phyloP scores from a whole-genome alignment of 2,888 invertebrate species.

The Noctua janthina region DNA sequence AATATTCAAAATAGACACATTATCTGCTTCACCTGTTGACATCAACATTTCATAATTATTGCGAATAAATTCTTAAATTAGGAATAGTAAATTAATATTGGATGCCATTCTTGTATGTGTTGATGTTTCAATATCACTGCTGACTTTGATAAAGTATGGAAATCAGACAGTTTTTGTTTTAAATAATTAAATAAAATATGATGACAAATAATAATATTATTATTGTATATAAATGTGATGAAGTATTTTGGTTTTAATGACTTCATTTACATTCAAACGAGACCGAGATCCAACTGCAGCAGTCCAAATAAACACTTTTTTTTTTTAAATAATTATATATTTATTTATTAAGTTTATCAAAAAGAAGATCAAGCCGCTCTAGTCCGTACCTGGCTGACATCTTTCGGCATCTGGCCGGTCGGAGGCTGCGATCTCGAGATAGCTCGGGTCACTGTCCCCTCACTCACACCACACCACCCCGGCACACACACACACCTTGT shows the following conservation, averaged over 20 bases:
- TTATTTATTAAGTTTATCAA: background rate
- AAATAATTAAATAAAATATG: background rate
- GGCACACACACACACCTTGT: conserved; percentile 64
- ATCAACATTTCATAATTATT: conserved; percentile 20
- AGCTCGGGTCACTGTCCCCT: conserved; percentile 88
- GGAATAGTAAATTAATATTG: conserved; percentile 10
- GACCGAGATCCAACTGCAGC: background rate
- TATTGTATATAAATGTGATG: background rate
- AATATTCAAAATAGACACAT: conserved; percentile 20
- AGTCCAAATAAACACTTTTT: no score
- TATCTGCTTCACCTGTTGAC: conserved; percentile 23
- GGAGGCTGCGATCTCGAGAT: conserved; percentile 89
- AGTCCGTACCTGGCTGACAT: conserved; percentile 85
- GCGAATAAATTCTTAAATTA: conserved; percentile 17
- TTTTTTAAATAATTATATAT: background rate
- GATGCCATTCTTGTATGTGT: conserved; percentile 12
- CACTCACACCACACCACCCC: conserved; percentile 72
- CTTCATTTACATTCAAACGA: background rate
- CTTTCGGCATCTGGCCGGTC: conserved; percentile 90
- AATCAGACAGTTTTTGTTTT: conserved; percentile 17
- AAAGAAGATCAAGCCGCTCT: conserved; percentile 22
- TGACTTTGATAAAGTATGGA: background rate
- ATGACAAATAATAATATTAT: no score
- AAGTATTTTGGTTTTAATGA: background rate
- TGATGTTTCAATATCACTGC: conserved; percentile 26